Evolutionary conservation across 1,140 invertebrate species (phyloP).

Genomic region (Dendroctonus valens): DNA sequence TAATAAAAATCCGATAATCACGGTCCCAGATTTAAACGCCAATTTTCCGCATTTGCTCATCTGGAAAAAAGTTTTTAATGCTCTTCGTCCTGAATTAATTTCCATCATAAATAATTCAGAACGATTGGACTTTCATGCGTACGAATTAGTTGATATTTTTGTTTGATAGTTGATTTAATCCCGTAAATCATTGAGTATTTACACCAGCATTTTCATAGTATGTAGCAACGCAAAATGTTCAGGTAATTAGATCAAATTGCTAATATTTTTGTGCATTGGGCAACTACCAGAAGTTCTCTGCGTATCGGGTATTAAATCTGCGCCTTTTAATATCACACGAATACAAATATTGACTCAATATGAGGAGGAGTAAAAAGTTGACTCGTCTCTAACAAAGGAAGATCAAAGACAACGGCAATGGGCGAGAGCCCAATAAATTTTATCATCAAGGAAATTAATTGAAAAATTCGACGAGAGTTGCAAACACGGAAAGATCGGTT

Average conservation of each 20-base stretch:
- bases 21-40: conserved; percentile 10
- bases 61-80: conserved; percentile 17
- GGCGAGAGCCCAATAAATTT: conserved; percentile 29
- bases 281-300: too few relatives aligned
- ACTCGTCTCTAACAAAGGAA: conserved; percentile 18
- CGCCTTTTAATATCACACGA: conserved; percentile 8
- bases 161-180: too few relatives aligned
- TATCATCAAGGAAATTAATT: conserved; percentile 29
- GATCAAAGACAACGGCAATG: conserved; percentile 20
- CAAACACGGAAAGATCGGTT: conserved; percentile 16
- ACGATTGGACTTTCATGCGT: conserved; percentile 9
- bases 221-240: too few relatives aligned
- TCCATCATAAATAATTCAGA: conserved; percentile 15
- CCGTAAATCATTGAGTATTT: too few relatives aligned
- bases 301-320: too few relatives aligned
- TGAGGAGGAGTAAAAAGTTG: conserved; percentile 12
- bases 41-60: conserved; percentile 9
- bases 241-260: too few relatives aligned
- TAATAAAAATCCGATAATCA: conserved; percentile 24
- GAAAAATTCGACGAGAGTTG: conserved; percentile 22
- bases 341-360: conserved; percentile 17
- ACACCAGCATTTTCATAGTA: too few relatives aligned
- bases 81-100: conserved; percentile 23
- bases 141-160: neutral
- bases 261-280: too few relatives aligned